Evolutionary conservation across 2,113 vertebrate genomes (phyloP), one percentile per base, ranked within the genome.

Genomic region (Cebus imitator): DNA sequence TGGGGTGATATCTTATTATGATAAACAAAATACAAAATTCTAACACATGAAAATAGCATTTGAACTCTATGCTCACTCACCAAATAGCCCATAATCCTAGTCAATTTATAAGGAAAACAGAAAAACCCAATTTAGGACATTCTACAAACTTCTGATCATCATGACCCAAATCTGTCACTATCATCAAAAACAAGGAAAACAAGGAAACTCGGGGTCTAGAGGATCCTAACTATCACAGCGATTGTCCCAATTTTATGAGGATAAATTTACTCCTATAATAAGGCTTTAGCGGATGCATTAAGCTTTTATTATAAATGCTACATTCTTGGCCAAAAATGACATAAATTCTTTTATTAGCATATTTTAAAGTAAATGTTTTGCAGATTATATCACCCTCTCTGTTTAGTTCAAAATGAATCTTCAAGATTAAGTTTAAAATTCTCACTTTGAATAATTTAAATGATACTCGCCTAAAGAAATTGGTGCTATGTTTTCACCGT

Each of bases 371-470:
- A 7, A 75, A 4, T 52, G 25, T 50, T 84, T 94, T 64, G 25
- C 52, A 70, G 23, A 95, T 96, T 64, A 80, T 87, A 94, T 96
- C 61, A 87, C 18, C 20, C 45, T 76, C 79, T 37, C 27, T 52
- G 50, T 52, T 52, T 52, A 32, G 14, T 40, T 83, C 82, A 75
- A 78, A 95, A 61, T 21, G 8, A 9, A 93, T 55, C 82, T 30
- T 40, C 10, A 25, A 12, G 73, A 92, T 86, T 64, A 45, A 17
- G 32, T 50, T 72, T 45, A 85, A 76, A 57, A 16, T 88, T 82
- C 50, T 91, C 45, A 78, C 58, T 90, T 55, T 79, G 37, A 73
- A 48, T 85, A 58, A 86, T 40, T 91, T 84, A 86, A 92, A 95
- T 86, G n/a, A 9, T 73, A 95, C 20, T 40, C 55, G 57, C 43